A percentile compares a stretch with the other conserved stretches of the same genome.
These are phyloP conservation scores for Sinocyclocheilus anshuiensis DNA, from an alignment of 2,113 vertebrate species.

Conservation along the genomic window DNA sequence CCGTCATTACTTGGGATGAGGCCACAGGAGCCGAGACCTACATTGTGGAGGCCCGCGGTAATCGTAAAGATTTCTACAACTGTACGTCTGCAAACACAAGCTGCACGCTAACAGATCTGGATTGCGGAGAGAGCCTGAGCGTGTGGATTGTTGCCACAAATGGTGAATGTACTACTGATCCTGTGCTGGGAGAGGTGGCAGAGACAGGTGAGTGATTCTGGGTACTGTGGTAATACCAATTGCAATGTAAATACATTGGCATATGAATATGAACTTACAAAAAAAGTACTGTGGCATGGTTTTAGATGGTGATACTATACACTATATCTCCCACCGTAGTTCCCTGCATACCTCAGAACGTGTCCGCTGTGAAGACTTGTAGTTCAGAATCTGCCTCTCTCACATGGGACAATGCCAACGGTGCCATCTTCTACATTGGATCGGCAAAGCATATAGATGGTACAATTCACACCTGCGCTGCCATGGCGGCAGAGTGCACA, in stretches of 20 bases:
- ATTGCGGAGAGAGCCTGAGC: slow-evolving; percentile 75
- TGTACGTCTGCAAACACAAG: slow-evolving; percentile 69
- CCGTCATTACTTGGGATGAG: slow-evolving; percentile 70
- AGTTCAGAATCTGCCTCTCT: slow-evolving; percentile 61
- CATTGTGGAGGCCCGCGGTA: slow-evolving; percentile 67
- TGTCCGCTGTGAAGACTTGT: slow-evolving; percentile 62
- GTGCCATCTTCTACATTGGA: slow-evolving; percentile 66
- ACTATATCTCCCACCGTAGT: slow-evolving; percentile 55
- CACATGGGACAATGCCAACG: slow-evolving; percentile 64
- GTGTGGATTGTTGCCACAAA: slow-evolving; percentile 72
- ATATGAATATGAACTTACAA: background rate
- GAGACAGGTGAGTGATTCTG: slow-evolving; percentile 68
- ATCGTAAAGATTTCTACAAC: slow-evolving; percentile 68
- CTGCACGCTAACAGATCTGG: slow-evolving; percentile 65
- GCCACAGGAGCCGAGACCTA: slow-evolving; percentile 72
- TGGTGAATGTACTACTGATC: slow-evolving; percentile 65
- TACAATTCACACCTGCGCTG: slow-evolving; percentile 55
- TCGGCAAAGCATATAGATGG: slow-evolving; percentile 59
- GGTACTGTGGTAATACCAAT: background rate
- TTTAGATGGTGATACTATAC: background rate
- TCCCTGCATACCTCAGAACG: slow-evolving; percentile 71
- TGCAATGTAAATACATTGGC: background rate
- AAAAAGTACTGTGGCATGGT: background rate
- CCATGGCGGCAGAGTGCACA: slow-evolving; percentile 58
- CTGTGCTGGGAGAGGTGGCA: slow-evolving; percentile 63